phyloP scores from a whole-genome alignment of 2,113 vertebrate species.

The Rhombomys opimus region DNA sequence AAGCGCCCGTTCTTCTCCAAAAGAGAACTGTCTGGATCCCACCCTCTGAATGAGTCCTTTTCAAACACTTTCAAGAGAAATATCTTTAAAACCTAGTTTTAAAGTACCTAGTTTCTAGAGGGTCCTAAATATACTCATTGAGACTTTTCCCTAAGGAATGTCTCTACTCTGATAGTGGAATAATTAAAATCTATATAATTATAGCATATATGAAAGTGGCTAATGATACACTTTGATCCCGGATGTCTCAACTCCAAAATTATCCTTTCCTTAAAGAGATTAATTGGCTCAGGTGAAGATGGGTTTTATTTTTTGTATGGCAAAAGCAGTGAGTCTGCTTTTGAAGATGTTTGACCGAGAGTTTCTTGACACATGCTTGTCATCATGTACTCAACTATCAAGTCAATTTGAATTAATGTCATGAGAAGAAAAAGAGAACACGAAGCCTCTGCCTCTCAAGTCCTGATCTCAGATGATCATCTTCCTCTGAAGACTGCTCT shows the following conservation, averaged over 20 bases:
- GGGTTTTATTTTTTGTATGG: neutral
- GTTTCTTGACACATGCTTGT: neutral
- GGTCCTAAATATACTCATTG: constrained; percentile 25
- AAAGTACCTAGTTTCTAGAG: neutral
- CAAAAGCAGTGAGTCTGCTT: accelerated
- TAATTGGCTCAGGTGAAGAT: neutral
- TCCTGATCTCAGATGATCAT: neutral
- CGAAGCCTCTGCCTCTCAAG: neutral
- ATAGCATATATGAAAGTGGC: neutral
- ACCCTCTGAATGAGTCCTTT: constrained; percentile 27
- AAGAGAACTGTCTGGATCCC: neutral
- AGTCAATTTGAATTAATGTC: neutral
- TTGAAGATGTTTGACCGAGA: no score
- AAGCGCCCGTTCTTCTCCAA: neutral
- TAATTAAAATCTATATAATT: neutral
- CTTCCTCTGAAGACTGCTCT: neutral
- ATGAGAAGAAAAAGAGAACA: neutral
- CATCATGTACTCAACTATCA: neutral
- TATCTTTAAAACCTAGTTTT: neutral
- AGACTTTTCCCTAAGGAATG: constrained; percentile 48
- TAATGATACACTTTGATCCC: neutral
- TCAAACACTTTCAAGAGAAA: neutral
- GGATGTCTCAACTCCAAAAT: neutral
- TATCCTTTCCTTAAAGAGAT: neutral
- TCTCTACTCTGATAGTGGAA: constrained; percentile 63